Evolutionary conservation across 2,888 invertebrate genomes (phyloP).

Genomic region (Steinernema hermaphroditum): DNA sequence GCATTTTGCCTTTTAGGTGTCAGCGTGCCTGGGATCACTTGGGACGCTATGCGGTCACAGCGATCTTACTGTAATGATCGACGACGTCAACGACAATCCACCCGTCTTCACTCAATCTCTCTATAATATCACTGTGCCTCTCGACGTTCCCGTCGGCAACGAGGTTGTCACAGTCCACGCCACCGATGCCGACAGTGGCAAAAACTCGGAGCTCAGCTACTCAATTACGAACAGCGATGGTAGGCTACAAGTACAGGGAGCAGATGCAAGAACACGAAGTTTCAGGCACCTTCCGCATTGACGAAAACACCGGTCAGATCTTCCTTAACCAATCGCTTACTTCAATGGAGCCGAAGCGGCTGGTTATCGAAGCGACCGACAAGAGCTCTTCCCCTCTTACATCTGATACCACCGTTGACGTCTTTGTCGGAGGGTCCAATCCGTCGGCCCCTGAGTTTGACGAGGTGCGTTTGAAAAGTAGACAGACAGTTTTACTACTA

Average conservation of each 20-base stretch:
- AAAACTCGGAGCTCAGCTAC: slow-evolving; percentile 52
- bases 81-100: slow-evolving; percentile 60
- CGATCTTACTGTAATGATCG: slow-evolving; percentile 41
- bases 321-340: slow-evolving; percentile 38
- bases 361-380: slow-evolving; percentile 35
- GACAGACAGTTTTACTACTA: background rate
- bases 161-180: slow-evolving; percentile 46
- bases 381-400: slow-evolving; percentile 43
- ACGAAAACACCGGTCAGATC: slow-evolving; percentile 41
- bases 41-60: slow-evolving; percentile 41
- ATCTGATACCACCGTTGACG: slow-evolving; percentile 33
- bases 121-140: slow-evolving; percentile 51
- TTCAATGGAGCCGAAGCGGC: background rate
- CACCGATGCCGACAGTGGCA: slow-evolving; percentile 50
- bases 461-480: slow-evolving; percentile 38
- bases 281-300: slow-evolving; percentile 43
- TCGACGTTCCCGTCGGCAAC: slow-evolving; percentile 54
- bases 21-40: slow-evolving; percentile 44
- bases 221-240: slow-evolving; percentile 35
- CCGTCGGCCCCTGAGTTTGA: slow-evolving; percentile 60
- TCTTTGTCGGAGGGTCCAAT: slow-evolving; percentile 43
- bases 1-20: slow-evolving; percentile 40
- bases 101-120: slow-evolving; percentile 48
- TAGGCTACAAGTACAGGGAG: background rate
- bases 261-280: background rate